These are phyloP conservation scores for Onychomys leucogaster DNA, from an alignment of 2,797 vertebrate genomes.

Conservation along the genomic window DNA sequence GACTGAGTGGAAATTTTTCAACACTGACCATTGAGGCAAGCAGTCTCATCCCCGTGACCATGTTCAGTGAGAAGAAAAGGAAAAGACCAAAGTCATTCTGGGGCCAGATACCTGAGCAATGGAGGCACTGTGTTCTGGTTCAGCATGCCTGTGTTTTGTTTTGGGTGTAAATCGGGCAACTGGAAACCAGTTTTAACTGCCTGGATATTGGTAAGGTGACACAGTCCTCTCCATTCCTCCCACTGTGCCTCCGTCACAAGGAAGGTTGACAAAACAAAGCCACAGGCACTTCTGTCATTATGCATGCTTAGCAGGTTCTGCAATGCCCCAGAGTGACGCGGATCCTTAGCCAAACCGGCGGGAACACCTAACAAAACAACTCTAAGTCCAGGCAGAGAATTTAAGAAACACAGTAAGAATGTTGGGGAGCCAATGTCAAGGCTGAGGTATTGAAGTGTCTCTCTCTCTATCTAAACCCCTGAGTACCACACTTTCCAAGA, in stretches of 20 bases:
- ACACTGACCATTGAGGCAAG: neutral
- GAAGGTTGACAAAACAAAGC: conserved; percentile 71
- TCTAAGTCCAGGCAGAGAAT: conserved; percentile 87
- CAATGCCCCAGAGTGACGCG: conserved; percentile 73
- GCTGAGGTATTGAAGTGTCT: conserved; percentile 48
- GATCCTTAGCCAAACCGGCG: conserved; percentile 84
- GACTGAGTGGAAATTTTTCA: conserved; percentile 13
- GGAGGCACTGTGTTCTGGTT: neutral
- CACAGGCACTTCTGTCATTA: conserved; percentile 41
- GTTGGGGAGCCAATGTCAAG: conserved; percentile 47
- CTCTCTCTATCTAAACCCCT: neutral
- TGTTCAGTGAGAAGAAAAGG: neutral
- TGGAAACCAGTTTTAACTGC: conserved; percentile 62
- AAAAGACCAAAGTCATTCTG: neutral
- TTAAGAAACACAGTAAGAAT: conserved; percentile 82
- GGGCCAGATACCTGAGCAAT: neutral
- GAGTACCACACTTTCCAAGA: neutral
- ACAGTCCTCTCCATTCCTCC: neutral
- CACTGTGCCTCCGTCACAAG: conserved; percentile 3
- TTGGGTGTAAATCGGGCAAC: neutral
- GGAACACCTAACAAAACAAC: conserved; percentile 86
- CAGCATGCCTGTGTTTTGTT: neutral
- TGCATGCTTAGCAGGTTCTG: conserved; percentile 78
- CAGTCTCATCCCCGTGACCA: neutral
- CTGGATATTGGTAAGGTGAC: conserved; percentile 43